Evolutionary conservation across 2,888 invertebrate genomes (phyloP), one percentile per base, ranked within the genome.

Genomic region (Agrotis clavis): DNA sequence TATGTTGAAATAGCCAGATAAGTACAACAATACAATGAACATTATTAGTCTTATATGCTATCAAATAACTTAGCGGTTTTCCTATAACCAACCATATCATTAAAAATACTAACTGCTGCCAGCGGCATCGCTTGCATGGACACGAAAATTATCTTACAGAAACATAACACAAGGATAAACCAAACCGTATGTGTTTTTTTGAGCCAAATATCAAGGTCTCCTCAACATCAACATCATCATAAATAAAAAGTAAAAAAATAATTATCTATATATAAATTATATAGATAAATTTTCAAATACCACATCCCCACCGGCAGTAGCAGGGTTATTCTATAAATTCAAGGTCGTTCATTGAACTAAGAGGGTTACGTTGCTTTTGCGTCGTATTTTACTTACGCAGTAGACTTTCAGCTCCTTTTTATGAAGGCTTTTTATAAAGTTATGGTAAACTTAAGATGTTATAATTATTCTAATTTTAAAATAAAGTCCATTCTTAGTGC

Each of bases 311-410:
- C 14, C 18, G 25, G 51, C 1, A 14, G 7, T 16, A 0, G 18
- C 11, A 25, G 16, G 47, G 19, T 0, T n/a, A 25, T 41, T 35
- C 35, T 19, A 65, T 74, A 74, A 59, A 67, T 19, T 66, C 41
- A 73, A 73, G 73, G 67, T 53, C 59, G 73, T 66, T 67, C 75
- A 67, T 19, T 75, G 75, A 73, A 73, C 67, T 53, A 18, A 3
- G 19, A 59, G 47, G 35, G 47, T 66, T 25, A 74, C 25, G 7
- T 25, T 35, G n/a, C 5, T 54, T 54, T 73, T 62, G 53, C 35
- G 62, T 45, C 9, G 30, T 64, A 71, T 41, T 19, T 21, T 9
- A n/a, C 19, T 9, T 21, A 21, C 11, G 14, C 9, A 19, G n/a
- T 25, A n/a, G 4, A 16, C n/a, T 56, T 18, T 18, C 30, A n/a